Conservation (phyloP, 2,113 vertebrate genomes). For the Trematomus loennbergii region DNA sequence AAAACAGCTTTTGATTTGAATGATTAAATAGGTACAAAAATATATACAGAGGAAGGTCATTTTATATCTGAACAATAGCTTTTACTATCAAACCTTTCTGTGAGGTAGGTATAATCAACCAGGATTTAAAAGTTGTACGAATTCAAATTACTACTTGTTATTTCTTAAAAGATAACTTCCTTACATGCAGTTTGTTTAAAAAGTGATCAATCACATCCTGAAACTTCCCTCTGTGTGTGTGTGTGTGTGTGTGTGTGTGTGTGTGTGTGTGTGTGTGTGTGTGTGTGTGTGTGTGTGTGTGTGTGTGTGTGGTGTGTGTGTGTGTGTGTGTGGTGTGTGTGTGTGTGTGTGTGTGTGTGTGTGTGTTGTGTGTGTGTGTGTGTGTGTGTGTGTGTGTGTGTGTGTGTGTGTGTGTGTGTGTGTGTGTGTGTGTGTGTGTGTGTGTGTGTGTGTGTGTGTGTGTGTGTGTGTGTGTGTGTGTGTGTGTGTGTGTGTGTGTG, state of each 20-base stretch:
- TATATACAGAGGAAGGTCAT: not conserved
- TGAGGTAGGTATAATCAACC: not conserved
- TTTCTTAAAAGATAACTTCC: not conserved
- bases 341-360: conserved; percentile 36
- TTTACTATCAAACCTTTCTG: not conserved
- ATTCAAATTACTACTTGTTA: not conserved
- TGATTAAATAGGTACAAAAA: not conserved
- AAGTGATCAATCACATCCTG: conserved; percentile 43
- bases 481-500: conserved; percentile 19
- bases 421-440: conserved; percentile 36
- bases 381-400: conserved; percentile 33
- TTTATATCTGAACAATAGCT: not conserved
- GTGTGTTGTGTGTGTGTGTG: conserved; percentile 21
- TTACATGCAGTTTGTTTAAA: not conserved
- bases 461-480: conserved; percentile 34
- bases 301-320: conserved; percentile 37
- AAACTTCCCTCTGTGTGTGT: conserved; percentile 63
- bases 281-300: conserved; percentile 35
- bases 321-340: conserved; percentile 31
- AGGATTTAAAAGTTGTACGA: not conserved
- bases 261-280: conserved; percentile 27
- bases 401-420: conserved; percentile 17
- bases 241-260: conserved; percentile 23
- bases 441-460: conserved; percentile 27
- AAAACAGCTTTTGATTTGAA: not conserved